Conservation (phyloP, 1,140 invertebrate species). For the Bombyx mori region ASM3026992v2 NC_085113.1:9194501-9195000, state of each 20-base stretch:
- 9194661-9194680: constrained; percentile 13
- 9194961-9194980: constrained; percentile 41
- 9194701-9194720: constrained; percentile 55
- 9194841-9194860: constrained; percentile 63
- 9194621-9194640: no score
- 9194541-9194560: no score
- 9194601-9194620: no score
- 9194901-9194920: constrained; percentile 57
- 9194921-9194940: constrained; percentile 65
- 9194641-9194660: no score
- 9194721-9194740: constrained; percentile 64
- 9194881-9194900: constrained; percentile 68
- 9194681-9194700: constrained; percentile 41
- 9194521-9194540: no score
- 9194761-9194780: constrained; percentile 61
- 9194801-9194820: constrained; percentile 63
- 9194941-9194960: constrained; percentile 64
- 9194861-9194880: constrained; percentile 71
- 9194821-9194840: constrained; percentile 63
- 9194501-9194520: no score
- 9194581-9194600: no score
- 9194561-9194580: no score
- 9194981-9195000: constrained; percentile 52
- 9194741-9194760: constrained; percentile 70
- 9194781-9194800: constrained; percentile 64